phyloP scores from a whole-genome alignment of 2,888 invertebrate genomes.

The Carabus problematicus region DNA sequence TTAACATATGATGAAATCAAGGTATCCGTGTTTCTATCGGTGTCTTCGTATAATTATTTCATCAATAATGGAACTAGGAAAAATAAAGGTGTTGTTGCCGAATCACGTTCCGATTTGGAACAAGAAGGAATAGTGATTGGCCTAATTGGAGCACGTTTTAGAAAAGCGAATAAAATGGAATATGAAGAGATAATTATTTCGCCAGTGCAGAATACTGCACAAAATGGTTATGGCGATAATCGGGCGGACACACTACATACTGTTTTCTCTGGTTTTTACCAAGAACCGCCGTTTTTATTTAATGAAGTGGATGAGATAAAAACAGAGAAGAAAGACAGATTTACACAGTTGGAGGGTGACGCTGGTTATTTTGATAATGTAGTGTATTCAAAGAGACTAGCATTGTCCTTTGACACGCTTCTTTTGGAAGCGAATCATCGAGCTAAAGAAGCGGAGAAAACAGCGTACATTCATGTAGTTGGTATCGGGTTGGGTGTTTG shows the following conservation, averaged over 20 bases:
- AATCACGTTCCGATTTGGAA: constrained; percentile 58
- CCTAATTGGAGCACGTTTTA: constrained; percentile 61
- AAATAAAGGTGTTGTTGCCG: constrained; percentile 61
- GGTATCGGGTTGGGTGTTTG: constrained; percentile 74
- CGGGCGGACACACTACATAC: constrained; percentile 45
- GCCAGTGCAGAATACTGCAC: constrained; percentile 61
- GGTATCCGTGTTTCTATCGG: constrained; percentile 65
- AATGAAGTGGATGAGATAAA: not conserved
- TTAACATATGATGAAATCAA: constrained; percentile 72
- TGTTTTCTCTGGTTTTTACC: constrained; percentile 46
- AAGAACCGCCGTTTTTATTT: constrained; percentile 38
- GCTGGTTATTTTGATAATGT: constrained; percentile 48
- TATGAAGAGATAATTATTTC: constrained; percentile 62
- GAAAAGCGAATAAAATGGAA: constrained; percentile 63
- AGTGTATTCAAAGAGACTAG: constrained; percentile 62
- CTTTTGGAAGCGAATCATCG: constrained; percentile 68
- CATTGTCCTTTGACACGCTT: constrained; percentile 67
- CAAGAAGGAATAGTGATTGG: constrained; percentile 61
- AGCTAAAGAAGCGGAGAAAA: constrained; percentile 61
- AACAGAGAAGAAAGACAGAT: constrained; percentile 40
- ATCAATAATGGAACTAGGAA: constrained; percentile 66
- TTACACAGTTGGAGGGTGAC: constrained; percentile 41
- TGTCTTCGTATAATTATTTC: constrained; percentile 67
- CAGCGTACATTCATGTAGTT: constrained; percentile 70
- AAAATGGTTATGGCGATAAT: constrained; percentile 58